Conservation (phyloP, 2,113 vertebrate genomes). For the Ammodytes marinus region DNA sequence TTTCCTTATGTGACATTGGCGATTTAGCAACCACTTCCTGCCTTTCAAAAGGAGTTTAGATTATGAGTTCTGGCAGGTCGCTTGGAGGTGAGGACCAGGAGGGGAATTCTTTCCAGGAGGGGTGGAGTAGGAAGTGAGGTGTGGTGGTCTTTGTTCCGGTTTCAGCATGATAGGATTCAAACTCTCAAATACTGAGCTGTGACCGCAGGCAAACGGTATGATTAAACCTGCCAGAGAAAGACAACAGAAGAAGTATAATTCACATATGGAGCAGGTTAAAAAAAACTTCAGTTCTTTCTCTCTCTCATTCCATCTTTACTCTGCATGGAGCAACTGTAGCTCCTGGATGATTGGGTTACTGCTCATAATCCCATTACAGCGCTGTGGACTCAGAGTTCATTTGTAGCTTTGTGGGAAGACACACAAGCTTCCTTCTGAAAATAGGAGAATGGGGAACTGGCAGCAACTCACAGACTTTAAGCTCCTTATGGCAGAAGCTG, state of each 20-base stretch:
- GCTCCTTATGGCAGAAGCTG: constrained; percentile 59
- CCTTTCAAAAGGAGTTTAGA: constrained; percentile 61
- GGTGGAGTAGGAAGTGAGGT: constrained; percentile 9
- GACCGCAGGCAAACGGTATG: constrained; percentile 21
- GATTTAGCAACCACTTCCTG: constrained; percentile 46
- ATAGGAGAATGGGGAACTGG: constrained; percentile 39
- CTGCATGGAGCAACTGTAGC: constrained; percentile 35
- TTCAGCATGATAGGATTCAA: constrained; percentile 64
- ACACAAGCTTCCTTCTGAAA: constrained; percentile 55
- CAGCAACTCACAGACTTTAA: constrained; percentile 57
- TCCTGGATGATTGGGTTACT: constrained; percentile 65
- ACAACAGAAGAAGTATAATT: constrained; percentile 22
- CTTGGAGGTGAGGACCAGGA: constrained; percentile 53
- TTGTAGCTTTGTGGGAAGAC: constrained; percentile 59
- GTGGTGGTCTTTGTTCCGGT: constrained; percentile 63
- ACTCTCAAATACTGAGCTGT: constrained; percentile 37
- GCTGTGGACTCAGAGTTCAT: constrained; percentile 66
- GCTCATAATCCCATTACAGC: constrained; percentile 75
- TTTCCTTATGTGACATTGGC: constrained; percentile 43
- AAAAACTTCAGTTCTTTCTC: not conserved
- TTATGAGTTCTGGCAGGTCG: constrained; percentile 65
- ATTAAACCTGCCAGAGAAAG: constrained; percentile 31
- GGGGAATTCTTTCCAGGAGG: constrained; percentile 30
- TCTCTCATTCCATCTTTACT: constrained; percentile 16
- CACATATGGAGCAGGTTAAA: constrained; percentile 10